Evolutionary conservation across 2,113 vertebrate species (phyloP), one percentile per base, ranked within the genome.

Genomic region (Cebus imitator): DNA sequence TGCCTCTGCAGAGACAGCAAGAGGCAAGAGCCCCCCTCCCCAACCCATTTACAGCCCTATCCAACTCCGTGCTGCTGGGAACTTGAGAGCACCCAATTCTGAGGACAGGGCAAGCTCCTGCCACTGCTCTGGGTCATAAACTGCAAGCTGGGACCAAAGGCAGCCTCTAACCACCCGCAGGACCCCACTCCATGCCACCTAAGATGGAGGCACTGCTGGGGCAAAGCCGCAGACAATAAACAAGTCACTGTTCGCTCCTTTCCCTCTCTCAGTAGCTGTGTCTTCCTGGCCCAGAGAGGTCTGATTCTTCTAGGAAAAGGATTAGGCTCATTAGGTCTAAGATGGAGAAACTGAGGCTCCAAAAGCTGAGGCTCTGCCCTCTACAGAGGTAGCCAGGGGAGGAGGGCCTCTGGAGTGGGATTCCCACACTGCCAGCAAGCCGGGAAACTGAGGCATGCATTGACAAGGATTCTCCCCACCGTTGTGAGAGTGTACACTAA

Each of bases 1-100:
- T 5, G 2, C n/a, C 17, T 70, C 58, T 11, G 0, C 0, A 0
- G 68, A 75, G 64, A 78, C 8, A 52, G 35, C 40, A 14, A 17
- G n/a, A 45, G n/a, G 27, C 61, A 64, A 64, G 61, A 61, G 58
- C 25, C 57, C 2, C 11, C 11, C 61, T 13, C 27, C 12, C 27
- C 61, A 32, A 64, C 27, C 27, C 61, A 17, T 61, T 92, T 57
- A 52, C 2, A 0, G 10, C 9, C 21, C 6, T 72, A 4, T 37
- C 0, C 17, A 0, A 78, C 80, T 76, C 55, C 11, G 35, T 20
- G 81, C n/a, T 8, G 0, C 13, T 48, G 18, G 40, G 90, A 79
- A 81, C 55, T n/a, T 18, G 27, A 30, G 16, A 86, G 35, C 37
- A 23, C 52, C 37, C 73, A 64, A 3, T 52, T 94, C 78, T 61